Conservation (phyloP, 92 coral and sea anemone genomes). For the Palythoa caribaeorum region DNA sequence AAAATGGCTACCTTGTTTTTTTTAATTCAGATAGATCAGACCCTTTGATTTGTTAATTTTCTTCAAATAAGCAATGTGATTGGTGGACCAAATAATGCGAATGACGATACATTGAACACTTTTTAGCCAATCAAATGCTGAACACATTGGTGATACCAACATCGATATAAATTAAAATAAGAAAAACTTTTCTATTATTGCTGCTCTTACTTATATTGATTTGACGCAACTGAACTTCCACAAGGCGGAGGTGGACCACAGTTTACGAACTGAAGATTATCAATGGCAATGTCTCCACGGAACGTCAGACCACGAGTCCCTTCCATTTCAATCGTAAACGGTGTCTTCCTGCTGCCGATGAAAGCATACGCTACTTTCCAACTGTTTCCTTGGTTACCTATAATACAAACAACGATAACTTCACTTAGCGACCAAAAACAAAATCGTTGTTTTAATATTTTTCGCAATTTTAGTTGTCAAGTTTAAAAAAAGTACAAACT, state of each 20-base stretch:
- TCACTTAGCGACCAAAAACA: background rate
- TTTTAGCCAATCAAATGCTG: background rate
- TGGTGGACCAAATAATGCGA: background rate
- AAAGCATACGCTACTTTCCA: conserved; percentile 79
- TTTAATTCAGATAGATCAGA: too few relatives aligned
- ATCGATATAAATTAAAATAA: background rate
- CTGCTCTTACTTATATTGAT: conserved; percentile 1
- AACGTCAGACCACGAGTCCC: conserved; percentile 82
- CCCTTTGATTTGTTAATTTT: too few relatives aligned
- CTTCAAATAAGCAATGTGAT: too few relatives aligned
- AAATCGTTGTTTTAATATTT: background rate
- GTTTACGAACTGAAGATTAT: conserved; percentile 70
- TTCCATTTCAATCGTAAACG: conserved; percentile 87
- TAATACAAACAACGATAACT: background rate
- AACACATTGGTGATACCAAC: too few relatives aligned
- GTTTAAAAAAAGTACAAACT: too few relatives aligned
- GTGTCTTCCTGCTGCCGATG: conserved; percentile 79
- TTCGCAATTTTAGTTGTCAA: background rate
- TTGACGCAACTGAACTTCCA: conserved; percentile 18
- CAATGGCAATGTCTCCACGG: conserved; percentile 93
- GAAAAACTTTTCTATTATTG: too few relatives aligned
- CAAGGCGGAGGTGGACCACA: conserved; percentile 70
- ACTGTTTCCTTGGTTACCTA: conserved; percentile 89
- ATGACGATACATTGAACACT: background rate
- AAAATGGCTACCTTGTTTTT: too few relatives aligned